phyloP scores from a whole-genome alignment of 2,113 vertebrate species.

The Platichthys flesus region DNA sequence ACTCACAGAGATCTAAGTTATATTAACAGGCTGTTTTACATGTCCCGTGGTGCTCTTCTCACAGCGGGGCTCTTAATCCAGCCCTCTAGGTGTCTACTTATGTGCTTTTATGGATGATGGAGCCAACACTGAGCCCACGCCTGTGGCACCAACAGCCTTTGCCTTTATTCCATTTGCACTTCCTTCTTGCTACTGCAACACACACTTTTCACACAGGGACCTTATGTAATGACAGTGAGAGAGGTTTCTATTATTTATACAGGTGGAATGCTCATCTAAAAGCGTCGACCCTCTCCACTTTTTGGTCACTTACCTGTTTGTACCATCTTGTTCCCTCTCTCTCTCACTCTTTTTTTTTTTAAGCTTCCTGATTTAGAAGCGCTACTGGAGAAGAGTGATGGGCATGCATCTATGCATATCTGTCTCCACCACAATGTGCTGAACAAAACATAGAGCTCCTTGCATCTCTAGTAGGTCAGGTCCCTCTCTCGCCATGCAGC shows the following conservation, averaged over 20 bases:
- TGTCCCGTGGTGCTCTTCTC: constrained; percentile 73
- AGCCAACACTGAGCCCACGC: constrained; percentile 64
- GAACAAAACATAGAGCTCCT: constrained; percentile 24
- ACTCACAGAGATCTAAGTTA: constrained; percentile 66
- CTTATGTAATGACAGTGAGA: constrained; percentile 64
- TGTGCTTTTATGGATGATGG: constrained; percentile 75
- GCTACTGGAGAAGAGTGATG: constrained; percentile 8
- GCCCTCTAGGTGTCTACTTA: constrained; percentile 77
- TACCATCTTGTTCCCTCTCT: constrained; percentile 13
- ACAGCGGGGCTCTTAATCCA: constrained; percentile 71
- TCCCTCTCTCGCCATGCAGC: constrained; percentile 45
- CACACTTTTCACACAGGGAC: constrained; percentile 67
- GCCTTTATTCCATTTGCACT: constrained; percentile 69
- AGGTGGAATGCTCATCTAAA: constrained; percentile 62
- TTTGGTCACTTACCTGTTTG: constrained; percentile 51
- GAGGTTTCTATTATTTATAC: constrained; percentile 72
- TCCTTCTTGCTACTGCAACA: constrained; percentile 46
- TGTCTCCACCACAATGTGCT: constrained; percentile 21
- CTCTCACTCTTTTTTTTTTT: constrained; percentile 16
- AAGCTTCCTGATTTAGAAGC: constrained; percentile 10
- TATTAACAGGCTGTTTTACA: constrained; percentile 79
- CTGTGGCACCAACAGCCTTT: constrained; percentile 63
- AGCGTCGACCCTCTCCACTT: constrained; percentile 39
- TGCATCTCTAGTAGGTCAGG: constrained; percentile 67
- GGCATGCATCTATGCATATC: constrained; percentile 19